Conservation (phyloP, 2,888 invertebrate species). For the Conops quadrifasciatus region DNA sequence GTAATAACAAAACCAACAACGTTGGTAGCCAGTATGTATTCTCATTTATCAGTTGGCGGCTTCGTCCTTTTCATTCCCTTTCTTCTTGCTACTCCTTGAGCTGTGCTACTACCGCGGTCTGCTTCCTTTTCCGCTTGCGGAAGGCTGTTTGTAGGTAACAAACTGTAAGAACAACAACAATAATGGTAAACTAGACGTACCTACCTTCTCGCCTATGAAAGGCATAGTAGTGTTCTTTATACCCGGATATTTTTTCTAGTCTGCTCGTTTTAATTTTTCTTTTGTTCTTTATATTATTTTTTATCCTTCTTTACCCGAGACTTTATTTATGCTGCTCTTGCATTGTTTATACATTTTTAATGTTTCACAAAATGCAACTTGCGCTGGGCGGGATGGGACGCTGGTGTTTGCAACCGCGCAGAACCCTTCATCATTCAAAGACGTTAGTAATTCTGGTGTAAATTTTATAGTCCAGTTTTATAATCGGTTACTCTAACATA, state of each 20-base stretch:
- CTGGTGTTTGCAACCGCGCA: too few relatives aligned
- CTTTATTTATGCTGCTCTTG: not conserved
- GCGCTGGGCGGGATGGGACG: too few relatives aligned
- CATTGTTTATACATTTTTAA: too few relatives aligned
- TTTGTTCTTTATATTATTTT: too few relatives aligned
- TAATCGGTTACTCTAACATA: too few relatives aligned
- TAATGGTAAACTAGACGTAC: not conserved
- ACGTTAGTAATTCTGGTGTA: too few relatives aligned
- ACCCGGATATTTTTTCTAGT: too few relatives aligned
- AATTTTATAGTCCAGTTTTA: too few relatives aligned
- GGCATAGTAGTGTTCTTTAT: not conserved
- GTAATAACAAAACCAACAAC: not conserved
- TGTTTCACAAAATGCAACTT: too few relatives aligned
- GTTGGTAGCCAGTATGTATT: not conserved
- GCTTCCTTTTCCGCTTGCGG: not conserved
- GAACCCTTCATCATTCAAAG: too few relatives aligned
- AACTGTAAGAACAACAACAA: not conserved
- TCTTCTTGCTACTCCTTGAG: not conserved
- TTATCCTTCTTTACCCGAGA: too few relatives aligned
- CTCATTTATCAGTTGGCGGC: not conserved
- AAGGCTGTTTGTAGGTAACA: not conserved
- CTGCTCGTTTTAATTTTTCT: too few relatives aligned
- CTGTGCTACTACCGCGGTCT: slow-evolving; percentile 14
- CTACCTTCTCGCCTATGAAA: not conserved
- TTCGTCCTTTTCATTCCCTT: not conserved